Conservation (phyloP, 2,113 vertebrate genomes). For the Dipodomys ordii region DNA sequence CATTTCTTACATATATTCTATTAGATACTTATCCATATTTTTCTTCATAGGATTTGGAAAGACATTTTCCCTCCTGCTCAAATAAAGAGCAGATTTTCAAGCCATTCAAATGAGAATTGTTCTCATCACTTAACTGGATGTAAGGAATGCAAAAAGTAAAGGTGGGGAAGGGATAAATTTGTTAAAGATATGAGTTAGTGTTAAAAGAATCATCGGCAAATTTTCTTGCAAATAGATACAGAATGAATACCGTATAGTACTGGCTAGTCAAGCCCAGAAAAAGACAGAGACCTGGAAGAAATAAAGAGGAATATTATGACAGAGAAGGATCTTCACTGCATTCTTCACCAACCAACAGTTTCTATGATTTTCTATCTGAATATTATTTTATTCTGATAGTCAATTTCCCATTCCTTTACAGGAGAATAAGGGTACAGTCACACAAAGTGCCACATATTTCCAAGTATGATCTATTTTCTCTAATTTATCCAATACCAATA, state of each 20-base stretch:
- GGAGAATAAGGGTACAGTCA: neutral
- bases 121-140: neutral
- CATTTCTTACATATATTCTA: neutral
- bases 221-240: neutral
- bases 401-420: neutral
- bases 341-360: neutral
- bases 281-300: slow-evolving; percentile 13
- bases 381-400: neutral
- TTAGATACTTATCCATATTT: slow-evolving; percentile 8
- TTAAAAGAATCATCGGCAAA: neutral
- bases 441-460: neutral
- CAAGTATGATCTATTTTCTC: slow-evolving; percentile 7
- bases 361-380: slow-evolving; percentile 51
- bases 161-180: neutral
- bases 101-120: neutral
- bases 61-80: neutral
- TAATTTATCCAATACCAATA: slow-evolving; percentile 35
- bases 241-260: neutral
- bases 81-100: slow-evolving; percentile 32
- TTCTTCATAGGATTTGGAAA: slow-evolving; percentile 2
- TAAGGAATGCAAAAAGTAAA: slow-evolving; percentile 5
- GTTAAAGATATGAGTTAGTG: neutral
- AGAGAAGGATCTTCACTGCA: neutral
- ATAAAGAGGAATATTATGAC: neutral
- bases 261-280: neutral